A percentile compares a stretch with the other conserved stretches of the same genome.
Conservation (phyloP, 2,113 vertebrate genomes). For the Tragelaphus scriptus region DNA sequence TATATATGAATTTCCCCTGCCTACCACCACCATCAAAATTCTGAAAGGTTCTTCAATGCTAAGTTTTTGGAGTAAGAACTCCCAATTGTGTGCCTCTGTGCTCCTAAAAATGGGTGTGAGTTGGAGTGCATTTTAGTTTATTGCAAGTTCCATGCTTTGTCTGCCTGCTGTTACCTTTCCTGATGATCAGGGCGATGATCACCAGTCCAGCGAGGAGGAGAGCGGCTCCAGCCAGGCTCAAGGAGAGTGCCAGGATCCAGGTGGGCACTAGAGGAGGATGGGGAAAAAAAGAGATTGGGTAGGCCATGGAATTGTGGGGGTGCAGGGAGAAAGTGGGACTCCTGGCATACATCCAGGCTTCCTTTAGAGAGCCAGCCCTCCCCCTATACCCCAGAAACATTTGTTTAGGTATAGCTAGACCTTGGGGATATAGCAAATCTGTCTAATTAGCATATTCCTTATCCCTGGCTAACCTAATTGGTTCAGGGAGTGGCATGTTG, state of each 20-base stretch:
- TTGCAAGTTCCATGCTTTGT: neutral
- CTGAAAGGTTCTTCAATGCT: neutral
- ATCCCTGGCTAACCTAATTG: neutral
- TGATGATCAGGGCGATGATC: neutral
- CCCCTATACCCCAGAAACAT: neutral
- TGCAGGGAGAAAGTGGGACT: neutral
- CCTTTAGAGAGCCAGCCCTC: too few relatives aligned
- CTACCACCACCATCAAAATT: neutral
- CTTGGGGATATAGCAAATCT: neutral
- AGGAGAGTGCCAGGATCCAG: constrained; percentile 63
- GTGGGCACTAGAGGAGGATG: constrained; percentile 34
- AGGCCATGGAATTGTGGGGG: neutral
- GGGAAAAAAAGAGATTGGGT: neutral
- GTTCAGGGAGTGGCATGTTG: neutral
- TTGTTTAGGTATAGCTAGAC: neutral
- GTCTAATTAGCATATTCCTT: neutral
- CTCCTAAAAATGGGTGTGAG: neutral
- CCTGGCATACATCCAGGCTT: neutral
- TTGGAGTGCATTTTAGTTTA: too few relatives aligned
- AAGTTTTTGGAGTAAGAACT: neutral
- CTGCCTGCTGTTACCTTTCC: constrained; percentile 57
- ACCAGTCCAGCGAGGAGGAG: constrained; percentile 45
- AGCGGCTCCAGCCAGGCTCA: constrained; percentile 13
- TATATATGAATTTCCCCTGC: neutral
- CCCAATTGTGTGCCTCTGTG: neutral